Conservation (phyloP, 2,113 vertebrate genomes). For the Condylura cristata region DNA sequence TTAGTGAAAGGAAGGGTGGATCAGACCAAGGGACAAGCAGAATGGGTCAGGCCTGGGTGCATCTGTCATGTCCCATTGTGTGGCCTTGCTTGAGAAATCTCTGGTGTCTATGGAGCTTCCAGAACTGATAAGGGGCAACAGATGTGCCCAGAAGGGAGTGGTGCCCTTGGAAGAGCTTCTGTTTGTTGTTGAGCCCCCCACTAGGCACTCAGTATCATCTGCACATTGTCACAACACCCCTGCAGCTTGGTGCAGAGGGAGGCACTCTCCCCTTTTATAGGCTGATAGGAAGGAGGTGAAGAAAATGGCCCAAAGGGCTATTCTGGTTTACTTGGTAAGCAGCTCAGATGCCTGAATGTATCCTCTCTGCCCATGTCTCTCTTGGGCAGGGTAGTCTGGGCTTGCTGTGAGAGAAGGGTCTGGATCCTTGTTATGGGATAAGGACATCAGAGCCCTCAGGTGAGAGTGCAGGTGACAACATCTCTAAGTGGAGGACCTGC, state of each 20-base stretch:
- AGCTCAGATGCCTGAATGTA: neutral
- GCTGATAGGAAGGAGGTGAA: neutral
- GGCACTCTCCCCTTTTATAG: neutral
- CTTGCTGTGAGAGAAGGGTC: neutral
- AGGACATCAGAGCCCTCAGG: neutral
- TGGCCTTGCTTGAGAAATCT: neutral
- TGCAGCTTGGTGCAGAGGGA: neutral
- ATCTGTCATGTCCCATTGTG: neutral
- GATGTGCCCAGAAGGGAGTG: neutral
- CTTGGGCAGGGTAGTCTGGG: neutral
- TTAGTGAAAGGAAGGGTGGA: neutral
- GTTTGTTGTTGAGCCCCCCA: neutral
- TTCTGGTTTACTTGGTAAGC: neutral
- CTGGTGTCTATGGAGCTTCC: neutral
- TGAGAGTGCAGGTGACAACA: neutral
- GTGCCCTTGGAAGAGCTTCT: neutral
- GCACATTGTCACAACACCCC: neutral
- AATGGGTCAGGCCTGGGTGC: neutral
- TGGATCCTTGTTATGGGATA: neutral
- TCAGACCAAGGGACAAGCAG: neutral
- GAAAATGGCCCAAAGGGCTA: neutral
- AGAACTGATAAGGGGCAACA: neutral
- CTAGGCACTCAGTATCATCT: too few species aligned
- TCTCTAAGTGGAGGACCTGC: neutral
- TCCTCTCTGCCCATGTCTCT: neutral